A percentile compares a stretch with the other conserved stretches of the same genome.
phyloP scores from a whole-genome alignment of 2,888 invertebrate species.

The Marasmarcha lunaedactyla region DNA sequence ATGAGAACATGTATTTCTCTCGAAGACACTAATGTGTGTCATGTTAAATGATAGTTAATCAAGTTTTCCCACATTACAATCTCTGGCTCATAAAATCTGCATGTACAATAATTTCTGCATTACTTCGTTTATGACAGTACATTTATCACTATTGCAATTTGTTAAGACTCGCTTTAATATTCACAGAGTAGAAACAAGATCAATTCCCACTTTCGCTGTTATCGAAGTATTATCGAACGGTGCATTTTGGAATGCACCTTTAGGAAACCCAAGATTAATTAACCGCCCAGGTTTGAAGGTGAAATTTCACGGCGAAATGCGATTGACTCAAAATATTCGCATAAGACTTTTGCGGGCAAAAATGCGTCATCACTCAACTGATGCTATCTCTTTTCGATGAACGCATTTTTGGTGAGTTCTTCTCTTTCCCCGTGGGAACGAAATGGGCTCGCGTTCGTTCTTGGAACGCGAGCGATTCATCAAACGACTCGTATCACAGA shows the following conservation, averaged over 20 bases:
- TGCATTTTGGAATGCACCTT: too few relatives aligned
- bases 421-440: slow-evolving; percentile 42
- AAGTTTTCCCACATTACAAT: too few relatives aligned
- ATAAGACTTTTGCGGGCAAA: slow-evolving; percentile 26
- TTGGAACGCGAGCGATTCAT: slow-evolving; percentile 53
- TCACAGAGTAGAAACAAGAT: background rate
- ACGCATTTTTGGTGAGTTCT: background rate
- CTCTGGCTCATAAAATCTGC: background rate
- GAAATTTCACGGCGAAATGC: too few relatives aligned
- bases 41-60: too few relatives aligned
- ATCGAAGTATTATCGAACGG: background rate
- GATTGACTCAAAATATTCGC: slow-evolving; percentile 16
- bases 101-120: background rate
- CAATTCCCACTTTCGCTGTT: background rate
- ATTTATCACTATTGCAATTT: background rate
- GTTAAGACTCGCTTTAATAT: background rate
- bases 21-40: too few relatives aligned
- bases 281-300: too few relatives aligned
- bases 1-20: too few relatives aligned
- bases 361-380: slow-evolving; percentile 19
- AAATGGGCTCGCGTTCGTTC: slow-evolving; percentile 44
- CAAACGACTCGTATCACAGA: slow-evolving; percentile 40
- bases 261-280: too few relatives aligned
- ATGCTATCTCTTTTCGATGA: too few relatives aligned
- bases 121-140: background rate